phyloP scores from a whole-genome alignment of 53 echinoderm and acorn worm genomes.

The Zoroaster sp. region DNA sequence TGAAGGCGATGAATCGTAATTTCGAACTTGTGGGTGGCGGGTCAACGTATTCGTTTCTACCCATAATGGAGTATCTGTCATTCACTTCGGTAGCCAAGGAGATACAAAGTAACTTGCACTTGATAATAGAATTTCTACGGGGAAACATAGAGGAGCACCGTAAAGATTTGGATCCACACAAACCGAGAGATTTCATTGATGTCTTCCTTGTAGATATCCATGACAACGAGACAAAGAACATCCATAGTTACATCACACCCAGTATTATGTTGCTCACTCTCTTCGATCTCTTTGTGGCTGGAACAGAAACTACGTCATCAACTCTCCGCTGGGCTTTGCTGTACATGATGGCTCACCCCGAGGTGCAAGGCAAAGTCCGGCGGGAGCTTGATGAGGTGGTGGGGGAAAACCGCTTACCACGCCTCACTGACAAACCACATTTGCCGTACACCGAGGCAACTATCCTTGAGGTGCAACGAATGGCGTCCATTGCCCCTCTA shows the following conservation, averaged over 20 bases:
- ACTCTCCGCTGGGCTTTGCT: conserved; percentile 47
- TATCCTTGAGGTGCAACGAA: conserved; percentile 32
- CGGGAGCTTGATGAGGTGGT: conserved; percentile 28
- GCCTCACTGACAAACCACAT: conserved; percentile 24
- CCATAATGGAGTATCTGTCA: conserved; percentile 2
- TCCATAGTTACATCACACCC: neutral
- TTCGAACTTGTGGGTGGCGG: conserved; percentile 14
- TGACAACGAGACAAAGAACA: neutral
- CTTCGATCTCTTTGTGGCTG: conserved; percentile 22
- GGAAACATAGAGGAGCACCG: conserved; percentile 5
- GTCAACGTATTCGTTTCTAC: neutral
- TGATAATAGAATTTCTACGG: neutral
- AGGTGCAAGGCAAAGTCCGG: conserved; percentile 38
- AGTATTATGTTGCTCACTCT: conserved; percentile 10
- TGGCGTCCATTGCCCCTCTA: conserved; percentile 13
- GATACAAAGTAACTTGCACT: neutral
- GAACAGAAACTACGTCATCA: conserved; percentile 51
- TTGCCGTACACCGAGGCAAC: conserved; percentile 48
- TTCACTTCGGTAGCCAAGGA: neutral
- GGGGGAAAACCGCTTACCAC: conserved; percentile 39
- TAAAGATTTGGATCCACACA: conserved; percentile 6
- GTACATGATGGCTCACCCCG: conserved; percentile 30
- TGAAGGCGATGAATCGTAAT: neutral
- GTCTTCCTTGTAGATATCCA: conserved; percentile 20
- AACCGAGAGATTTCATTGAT: conserved; percentile 44